phyloP scores from a whole-genome alignment of 2,888 invertebrate species.

The Acrobasis repandana region DNA sequence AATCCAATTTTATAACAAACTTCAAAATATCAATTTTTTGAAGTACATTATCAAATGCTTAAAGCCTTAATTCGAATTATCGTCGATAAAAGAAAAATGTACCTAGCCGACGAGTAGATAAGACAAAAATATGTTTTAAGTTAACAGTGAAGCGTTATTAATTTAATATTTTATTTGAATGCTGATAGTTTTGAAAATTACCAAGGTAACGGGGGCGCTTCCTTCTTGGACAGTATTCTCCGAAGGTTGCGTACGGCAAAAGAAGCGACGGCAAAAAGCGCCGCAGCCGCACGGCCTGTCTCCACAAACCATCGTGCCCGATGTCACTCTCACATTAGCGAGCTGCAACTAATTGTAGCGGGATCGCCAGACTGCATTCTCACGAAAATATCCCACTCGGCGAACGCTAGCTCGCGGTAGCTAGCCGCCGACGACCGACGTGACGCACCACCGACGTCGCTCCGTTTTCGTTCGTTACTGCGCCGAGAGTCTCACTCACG shows the following conservation, averaged over 20 bases:
- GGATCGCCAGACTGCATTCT: constrained; percentile 46
- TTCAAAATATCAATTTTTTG: no score
- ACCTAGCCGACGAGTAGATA: no score
- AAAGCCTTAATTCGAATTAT: no score
- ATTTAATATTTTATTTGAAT: not conserved
- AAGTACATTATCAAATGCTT: no score
- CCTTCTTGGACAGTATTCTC: constrained; percentile 44
- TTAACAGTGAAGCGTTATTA: no score
- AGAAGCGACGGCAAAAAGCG: constrained; percentile 64
- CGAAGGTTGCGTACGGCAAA: constrained; percentile 55
- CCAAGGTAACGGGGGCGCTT: constrained; percentile 55
- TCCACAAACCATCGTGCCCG: constrained; percentile 52
- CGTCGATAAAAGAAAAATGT: no score
- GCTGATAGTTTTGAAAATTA: constrained; percentile 37
- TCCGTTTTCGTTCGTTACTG: not conserved
- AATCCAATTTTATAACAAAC: no score
- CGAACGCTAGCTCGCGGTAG: not conserved
- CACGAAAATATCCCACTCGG: constrained; percentile 60
- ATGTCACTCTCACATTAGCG: constrained; percentile 31
- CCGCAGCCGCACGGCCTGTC: constrained; percentile 59
- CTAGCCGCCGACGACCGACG: not conserved
- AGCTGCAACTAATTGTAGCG: constrained; percentile 35
- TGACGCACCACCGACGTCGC: not conserved
- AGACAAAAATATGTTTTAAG: no score
- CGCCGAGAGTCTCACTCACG: not conserved